Evolutionary conservation across 37 sponge, comb jelly and placozoan genomes (phyloP), one percentile per base, ranked within the genome.

Genomic region (Chondrosia reniformis): DNA sequence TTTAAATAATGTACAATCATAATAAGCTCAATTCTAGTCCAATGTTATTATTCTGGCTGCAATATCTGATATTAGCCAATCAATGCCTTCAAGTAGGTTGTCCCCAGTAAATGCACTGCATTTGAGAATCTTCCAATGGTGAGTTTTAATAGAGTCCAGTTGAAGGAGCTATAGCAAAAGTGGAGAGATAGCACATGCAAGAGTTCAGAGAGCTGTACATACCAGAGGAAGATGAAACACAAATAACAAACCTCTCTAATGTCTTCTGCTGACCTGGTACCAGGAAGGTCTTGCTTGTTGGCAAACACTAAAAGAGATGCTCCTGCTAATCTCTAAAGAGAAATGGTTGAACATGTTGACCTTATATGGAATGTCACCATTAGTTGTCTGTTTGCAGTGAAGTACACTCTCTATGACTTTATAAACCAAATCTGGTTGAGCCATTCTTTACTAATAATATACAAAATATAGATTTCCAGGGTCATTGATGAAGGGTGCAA

Each of bases 291-390:
- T 49, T 99, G 99, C 49, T 99, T 99, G 80, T 99, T 99, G 62
- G 99, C 99, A 84, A 99, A 99, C 39, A 99, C 92, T n/a, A 99
- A 82, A 2, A 99, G 77, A 73, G 96, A 93, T 45, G 99, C 99
- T 55, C 99, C 96, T 25, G 92, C 89, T 56, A 99, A 76, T 42
- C 99, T 79, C 94, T 97, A 46, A 21, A 58, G 2, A 55, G n/a
- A 19, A 25, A 59, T n/a, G n/a, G n/a, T n/a, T n/a, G 22, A 49
- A 49, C 52, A 49, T 10, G 15, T 15, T 49, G 52, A 19, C 15
- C 10, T 49, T 19, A 49, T 49, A 49, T 15, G 10, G 52, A 10
- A 49, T 19, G 52, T 15, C 10, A 10, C 15, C 52, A 49, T 49
- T 15, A 49, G 52, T 15, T 19, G 52, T 49, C 15, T 10, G n/a